Conservation (phyloP, 2,888 invertebrate genomes). For the Syrphus vitripennis region DNA sequence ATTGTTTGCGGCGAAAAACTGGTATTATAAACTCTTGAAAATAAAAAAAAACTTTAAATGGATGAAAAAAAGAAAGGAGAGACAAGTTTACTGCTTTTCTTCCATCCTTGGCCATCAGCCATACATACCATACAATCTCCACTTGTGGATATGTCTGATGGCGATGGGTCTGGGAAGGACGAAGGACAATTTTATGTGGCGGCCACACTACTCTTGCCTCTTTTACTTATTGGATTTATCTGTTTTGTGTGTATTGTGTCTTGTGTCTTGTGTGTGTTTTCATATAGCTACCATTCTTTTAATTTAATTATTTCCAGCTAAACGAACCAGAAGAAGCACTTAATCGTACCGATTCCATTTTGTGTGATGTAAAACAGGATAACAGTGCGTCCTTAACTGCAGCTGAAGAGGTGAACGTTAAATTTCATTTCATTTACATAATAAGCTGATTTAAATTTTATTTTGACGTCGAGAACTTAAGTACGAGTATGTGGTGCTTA, state of each 20-base stretch:
- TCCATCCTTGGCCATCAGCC: neutral
- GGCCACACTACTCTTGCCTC: neutral
- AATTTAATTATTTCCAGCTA: constrained; percentile 75
- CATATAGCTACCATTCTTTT: constrained; percentile 26
- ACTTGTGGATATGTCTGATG: constrained; percentile 22
- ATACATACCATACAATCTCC: neutral
- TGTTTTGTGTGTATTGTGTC: constrained; percentile 7
- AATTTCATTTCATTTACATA: constrained; percentile 16
- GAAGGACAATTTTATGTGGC: constrained; percentile 29
- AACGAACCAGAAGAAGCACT: constrained; percentile 79
- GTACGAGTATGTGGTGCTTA: neutral
- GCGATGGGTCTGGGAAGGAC: neutral
- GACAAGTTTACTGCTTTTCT: neutral
- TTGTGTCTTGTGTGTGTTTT: neutral
- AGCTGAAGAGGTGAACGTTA: constrained; percentile 79
- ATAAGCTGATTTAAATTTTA: constrained; percentile 23
- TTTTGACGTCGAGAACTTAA: constrained; percentile 25
- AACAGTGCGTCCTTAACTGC: constrained; percentile 78
- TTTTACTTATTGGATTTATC: constrained; percentile 16
- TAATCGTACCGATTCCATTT: constrained; percentile 78
- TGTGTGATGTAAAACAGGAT: constrained; percentile 77
- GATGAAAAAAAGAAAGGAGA: neutral
- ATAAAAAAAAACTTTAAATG: constrained; percentile 25
- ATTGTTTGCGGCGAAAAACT: constrained; percentile 22
- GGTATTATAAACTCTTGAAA: neutral